These are phyloP conservation scores for Holothuria scabra DNA, from an alignment of 53 echinoderm and acorn worm species.

Conservation along the genomic window DNA sequence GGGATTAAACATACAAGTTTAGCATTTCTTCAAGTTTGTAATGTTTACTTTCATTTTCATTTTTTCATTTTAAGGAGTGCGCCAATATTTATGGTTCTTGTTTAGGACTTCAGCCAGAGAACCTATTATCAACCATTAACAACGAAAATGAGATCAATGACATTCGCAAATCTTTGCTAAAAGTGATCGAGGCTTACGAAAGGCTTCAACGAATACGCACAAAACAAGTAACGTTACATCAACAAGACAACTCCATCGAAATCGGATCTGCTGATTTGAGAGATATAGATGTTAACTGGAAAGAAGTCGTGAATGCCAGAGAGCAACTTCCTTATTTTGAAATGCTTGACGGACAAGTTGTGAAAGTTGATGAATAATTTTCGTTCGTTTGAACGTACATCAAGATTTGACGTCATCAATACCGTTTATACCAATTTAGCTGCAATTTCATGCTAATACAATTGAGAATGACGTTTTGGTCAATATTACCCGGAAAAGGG, in stretches of 20 bases:
- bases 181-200: constrained; percentile 14
- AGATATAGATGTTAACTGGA: constrained; percentile 31
- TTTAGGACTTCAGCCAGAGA: not conserved
- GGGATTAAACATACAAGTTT: no score
- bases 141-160: constrained; percentile 26
- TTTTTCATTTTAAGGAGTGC: not conserved
- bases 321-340: not conserved
- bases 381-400: no score
- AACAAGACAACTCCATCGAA: not conserved
- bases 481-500: no score
- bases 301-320: constrained; percentile 25
- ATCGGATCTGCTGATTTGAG: not conserved
- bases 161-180: not conserved
- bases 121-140: not conserved
- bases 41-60: not conserved
- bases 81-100: constrained; percentile 8
- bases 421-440: no score
- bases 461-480: no score
- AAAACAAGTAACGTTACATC: constrained; percentile 22
- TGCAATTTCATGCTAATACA: no score
- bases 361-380: no score
- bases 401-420: no score
- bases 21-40: no score
- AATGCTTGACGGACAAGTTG: constrained; percentile 9
- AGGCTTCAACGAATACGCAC: constrained; percentile 26